Base-by-base conservation (phyloP, 2,888 invertebrate genomes). In the Strigamia maritima region DNA sequence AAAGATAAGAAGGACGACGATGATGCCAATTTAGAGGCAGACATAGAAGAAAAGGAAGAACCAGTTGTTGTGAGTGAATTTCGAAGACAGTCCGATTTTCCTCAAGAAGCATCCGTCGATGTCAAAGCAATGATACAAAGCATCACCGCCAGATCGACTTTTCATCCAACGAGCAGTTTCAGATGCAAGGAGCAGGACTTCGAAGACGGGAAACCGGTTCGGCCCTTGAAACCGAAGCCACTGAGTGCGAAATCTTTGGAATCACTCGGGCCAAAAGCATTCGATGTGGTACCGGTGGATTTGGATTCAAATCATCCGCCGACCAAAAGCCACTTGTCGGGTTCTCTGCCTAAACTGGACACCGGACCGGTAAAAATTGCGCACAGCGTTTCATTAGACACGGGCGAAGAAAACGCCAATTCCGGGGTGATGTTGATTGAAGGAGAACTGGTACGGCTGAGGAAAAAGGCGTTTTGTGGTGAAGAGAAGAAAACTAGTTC, bases 41-140 rank as follows among this genome's bases (percentile, higher is more conserved):
- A 77, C n/a, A 77, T 40, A 10, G 22, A 40, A n/a, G 49, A 40
- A 10, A 49, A 77, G 16, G 77, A 44, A 8, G 77, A 75, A 24
- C 10, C 49, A 22, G 49, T 28, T 4, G 28, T 28, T 12, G 44
- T 44, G 12, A 40, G 44, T 26, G 70, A 70, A n/a, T 70, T 70
- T 12, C 12, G 70, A 14, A 16, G 77, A 10, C 22, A 22, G 49
- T 40, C 28, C 12, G 49, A 28, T 24, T 44, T 40, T 22, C 44
- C 77, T 24, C 77, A 19, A 10, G 44, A 31, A 24, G 74, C 75
- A 4, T 14, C 79, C 31, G 75, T 79, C 24, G 79, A 79, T 19
- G 79, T 79, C 10, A 79, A 79, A 74, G 79, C 79, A 2, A 79
- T 79, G 79, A 40, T 79, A n/a, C 79, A 79, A 19, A 79, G 75